Evolutionary conservation across 92 coral and sea anemone genomes (phyloP).

Genomic region (Galaxea fascicularis): DNA sequence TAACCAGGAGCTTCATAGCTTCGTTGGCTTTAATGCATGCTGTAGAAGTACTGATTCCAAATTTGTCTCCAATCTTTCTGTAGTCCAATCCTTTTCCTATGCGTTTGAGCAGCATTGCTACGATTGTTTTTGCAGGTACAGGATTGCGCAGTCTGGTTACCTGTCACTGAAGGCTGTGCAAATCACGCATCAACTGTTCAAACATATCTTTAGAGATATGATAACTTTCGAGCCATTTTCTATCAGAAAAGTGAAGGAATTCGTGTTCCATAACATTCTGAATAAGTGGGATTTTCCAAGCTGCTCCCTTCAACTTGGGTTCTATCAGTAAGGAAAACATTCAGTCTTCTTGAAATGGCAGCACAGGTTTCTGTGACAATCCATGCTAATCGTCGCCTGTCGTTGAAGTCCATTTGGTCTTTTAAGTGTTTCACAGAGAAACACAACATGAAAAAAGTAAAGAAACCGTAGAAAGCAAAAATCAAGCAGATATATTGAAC

Average conservation of each 20-base stretch:
- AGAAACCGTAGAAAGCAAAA: slow-evolving; percentile 38
- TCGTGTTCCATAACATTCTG: slow-evolving; percentile 59
- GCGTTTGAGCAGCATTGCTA: slow-evolving; percentile 60
- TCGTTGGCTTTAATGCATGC: slow-evolving; percentile 61
- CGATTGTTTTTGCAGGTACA: slow-evolving; percentile 40
- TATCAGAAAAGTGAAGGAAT: slow-evolving; percentile 59
- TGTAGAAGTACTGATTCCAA: too few relatives aligned
- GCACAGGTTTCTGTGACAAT: slow-evolving; percentile 39
- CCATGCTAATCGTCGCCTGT: slow-evolving; percentile 55
- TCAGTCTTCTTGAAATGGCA: slow-evolving; percentile 39
- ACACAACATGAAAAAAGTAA: slow-evolving; percentile 37
- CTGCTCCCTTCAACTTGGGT: slow-evolving; percentile 39
- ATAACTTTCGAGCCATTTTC: slow-evolving; percentile 75
- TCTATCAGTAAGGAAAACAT: slow-evolving; percentile 33
- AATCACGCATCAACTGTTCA: slow-evolving; percentile 44
- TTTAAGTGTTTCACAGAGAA: slow-evolving; percentile 33
- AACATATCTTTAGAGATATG: slow-evolving; percentile 59
- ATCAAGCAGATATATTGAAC: slow-evolving; percentile 50
- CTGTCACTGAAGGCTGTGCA: slow-evolving; percentile 46
- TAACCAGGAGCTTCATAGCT: slow-evolving; percentile 57
- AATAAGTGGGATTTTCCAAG: slow-evolving; percentile 52
- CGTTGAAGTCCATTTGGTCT: slow-evolving; percentile 43
- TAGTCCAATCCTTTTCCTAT: slow-evolving; percentile 62
- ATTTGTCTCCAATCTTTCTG: too few relatives aligned
- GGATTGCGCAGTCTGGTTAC: slow-evolving; percentile 59